Evolutionary conservation across 2,113 vertebrate species (phyloP).

Genomic region (Passer montanus): DNA sequence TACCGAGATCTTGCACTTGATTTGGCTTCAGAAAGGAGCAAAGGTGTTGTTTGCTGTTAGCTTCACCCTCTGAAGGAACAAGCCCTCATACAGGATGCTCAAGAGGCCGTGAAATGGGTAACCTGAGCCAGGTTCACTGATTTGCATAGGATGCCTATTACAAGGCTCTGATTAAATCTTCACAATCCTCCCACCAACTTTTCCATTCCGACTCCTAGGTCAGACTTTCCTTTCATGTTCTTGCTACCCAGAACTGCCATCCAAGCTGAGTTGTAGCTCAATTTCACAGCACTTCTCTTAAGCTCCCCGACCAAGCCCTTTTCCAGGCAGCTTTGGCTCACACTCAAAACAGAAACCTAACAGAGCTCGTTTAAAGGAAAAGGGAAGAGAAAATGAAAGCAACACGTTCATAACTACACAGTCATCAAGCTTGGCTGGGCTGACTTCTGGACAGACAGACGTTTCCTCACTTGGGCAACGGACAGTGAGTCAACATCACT

Average conservation of each 20-base stretch:
- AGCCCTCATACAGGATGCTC: not conserved
- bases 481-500: conserved; percentile 36
- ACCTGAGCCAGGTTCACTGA: not conserved
- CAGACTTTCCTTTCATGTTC: conserved; percentile 30
- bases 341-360: not conserved
- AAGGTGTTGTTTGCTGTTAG: not conserved
- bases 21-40: not conserved
- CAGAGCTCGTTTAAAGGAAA: not conserved
- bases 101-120: not conserved
- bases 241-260: not conserved
- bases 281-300: not conserved
- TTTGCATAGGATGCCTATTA: conserved; percentile 15
- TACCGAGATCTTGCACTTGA: not conserved
- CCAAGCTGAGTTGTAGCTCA: not conserved
- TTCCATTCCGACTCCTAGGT: not conserved
- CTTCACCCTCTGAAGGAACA: not conserved
- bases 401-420: not conserved
- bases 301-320: not conserved
- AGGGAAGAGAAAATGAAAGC: conserved; percentile 69
- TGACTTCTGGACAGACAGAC: not conserved
- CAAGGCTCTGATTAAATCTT: conserved; percentile 23
- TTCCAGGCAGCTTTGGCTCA: conserved; percentile 10
- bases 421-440: not conserved
- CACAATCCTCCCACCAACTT: conserved; percentile 5
- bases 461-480: not conserved